Evolutionary conservation across 1,140 invertebrate genomes (phyloP), one percentile per base, ranked within the genome.

Genomic region (Leptonema lineaticorne): DNA sequence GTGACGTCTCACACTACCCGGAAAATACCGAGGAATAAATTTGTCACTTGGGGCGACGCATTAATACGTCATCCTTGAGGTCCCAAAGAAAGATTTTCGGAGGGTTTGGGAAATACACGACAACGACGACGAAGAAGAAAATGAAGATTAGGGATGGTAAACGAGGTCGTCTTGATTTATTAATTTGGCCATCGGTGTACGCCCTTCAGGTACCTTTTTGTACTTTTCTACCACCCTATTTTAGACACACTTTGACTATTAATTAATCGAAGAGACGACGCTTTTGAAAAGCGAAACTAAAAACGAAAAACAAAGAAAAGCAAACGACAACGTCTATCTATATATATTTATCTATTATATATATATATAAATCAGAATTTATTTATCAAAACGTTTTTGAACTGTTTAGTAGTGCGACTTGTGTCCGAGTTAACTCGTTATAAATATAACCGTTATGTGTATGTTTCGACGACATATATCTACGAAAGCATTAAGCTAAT

Each of bases 21-120:
- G 11, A 9, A 41, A 41, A 16, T 41, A 41, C 46, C 28, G 20
- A n/a, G n/a, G 53, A 69, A 70, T 70, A 70, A 70, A 70, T 70
- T 70, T 70, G 69, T 70, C 69, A 63, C 50, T 60, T 24, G 50
- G 26, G 16, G 63, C 24, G 57, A 11, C 28, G 59, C 57, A 62
- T 70, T 70, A 60, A 66, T 70, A 41, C 45, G 68, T 70, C 68
- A 70, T 58, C 50, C 50, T 46, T 14, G 48, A 16, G 14, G 53
- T 16, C 28, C 57, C 57, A 18, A 59, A 59, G 57, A 59, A 59
- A 59, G 33, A 27, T 29, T 59, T 59, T 45, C 28, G 26, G n/a
- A 58, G 56, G 56, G 56, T 26, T 26, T n/a, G n/a, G n/a, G n/a
- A 20, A 26, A 53, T 9, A 9, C n/a, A 53, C 48, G 48, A 6